Evolutionary conservation across 1,140 invertebrate genomes (phyloP).

Genomic region (Aricia agestis): DNA sequence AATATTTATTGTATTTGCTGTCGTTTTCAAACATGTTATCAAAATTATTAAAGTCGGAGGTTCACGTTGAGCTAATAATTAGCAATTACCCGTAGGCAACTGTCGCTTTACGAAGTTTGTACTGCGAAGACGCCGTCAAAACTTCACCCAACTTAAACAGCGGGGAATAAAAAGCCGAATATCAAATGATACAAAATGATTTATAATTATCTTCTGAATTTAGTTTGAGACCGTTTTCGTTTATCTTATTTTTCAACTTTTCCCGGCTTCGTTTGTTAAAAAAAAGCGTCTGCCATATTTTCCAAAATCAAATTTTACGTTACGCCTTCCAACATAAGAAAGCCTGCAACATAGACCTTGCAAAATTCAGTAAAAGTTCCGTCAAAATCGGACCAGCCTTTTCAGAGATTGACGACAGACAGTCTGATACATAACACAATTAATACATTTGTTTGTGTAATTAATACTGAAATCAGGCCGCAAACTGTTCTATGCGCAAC

Average conservation of each 20-base stretch:
- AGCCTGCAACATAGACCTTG: no score
- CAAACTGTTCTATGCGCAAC: slow-evolving; percentile 36
- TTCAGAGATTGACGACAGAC: no score
- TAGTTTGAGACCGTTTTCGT: neutral
- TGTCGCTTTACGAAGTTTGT: slow-evolving; percentile 66
- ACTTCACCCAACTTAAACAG: slow-evolving; percentile 56
- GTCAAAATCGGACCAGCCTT: no score
- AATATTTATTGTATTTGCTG: no score
- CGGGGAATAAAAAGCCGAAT: slow-evolving; percentile 15
- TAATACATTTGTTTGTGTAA: slow-evolving; percentile 23
- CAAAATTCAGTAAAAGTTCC: no score
- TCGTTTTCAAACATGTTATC: no score
- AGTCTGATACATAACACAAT: slow-evolving; percentile 3
- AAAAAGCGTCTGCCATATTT: no score
- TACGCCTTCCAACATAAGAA: no score
- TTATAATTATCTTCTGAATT: neutral
- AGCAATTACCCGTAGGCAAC: slow-evolving; percentile 53
- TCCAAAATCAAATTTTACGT: no score
- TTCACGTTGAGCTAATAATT: slow-evolving; percentile 34
- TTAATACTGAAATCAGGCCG: slow-evolving; percentile 14
- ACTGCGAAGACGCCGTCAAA: slow-evolving; percentile 67
- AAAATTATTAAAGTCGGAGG: no score
- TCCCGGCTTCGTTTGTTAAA: neutral
- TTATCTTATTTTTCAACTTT: neutral
- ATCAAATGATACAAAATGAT: slow-evolving; percentile 15